Evolutionary conservation across 2,797 vertebrate genomes (phyloP), one percentile per base, ranked within the genome.

Genomic region (Pampus argenteus): DNA sequence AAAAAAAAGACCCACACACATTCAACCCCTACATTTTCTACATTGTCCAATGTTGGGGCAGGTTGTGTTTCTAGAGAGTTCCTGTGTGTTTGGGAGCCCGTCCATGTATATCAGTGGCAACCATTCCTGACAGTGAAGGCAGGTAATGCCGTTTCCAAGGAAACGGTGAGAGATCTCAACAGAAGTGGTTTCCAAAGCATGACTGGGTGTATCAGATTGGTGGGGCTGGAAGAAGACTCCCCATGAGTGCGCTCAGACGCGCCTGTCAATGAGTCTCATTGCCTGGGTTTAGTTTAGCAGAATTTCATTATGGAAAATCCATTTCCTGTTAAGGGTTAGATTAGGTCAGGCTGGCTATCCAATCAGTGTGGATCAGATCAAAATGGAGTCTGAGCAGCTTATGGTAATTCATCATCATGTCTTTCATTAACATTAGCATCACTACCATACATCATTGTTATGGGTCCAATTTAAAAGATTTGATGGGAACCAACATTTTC

Each of bases 291-390:
- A 80, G 60, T 57, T 86, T 66, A 62, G 67, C 44, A 64, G 58
- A 77, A 86, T 90, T 86, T 87, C 80, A 90, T 86, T 83, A 86
- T 68, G 71, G 78, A 82, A 84, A 87, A 89, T 84, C 81, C 54
- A 87, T 86, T 86, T 89, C 74, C 76, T 76, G 63, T 86, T 78
- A 55, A 64, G 18, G 68, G 79, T 90, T 45, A 57, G 51, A 88
- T 86, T 57, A 72, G 81, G 76, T 79, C 79, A 71, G 56, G 23
- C 71, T 69, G 66, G 60, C 61, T 68, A 65, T 75, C 72, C 79
- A 87, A 83, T 88, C 76, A 80, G 50, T 50, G 59, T 29, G 59
- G 70, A 86, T 86, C 61, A 79, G 61, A 57, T 83, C 58, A 73
- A 65, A 76, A 80, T 54, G 9, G 48, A 58, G 29, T 77, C n/a